Base-by-base conservation (phyloP, 2,888 invertebrate species). In the Linnaemya tessellans region DNA sequence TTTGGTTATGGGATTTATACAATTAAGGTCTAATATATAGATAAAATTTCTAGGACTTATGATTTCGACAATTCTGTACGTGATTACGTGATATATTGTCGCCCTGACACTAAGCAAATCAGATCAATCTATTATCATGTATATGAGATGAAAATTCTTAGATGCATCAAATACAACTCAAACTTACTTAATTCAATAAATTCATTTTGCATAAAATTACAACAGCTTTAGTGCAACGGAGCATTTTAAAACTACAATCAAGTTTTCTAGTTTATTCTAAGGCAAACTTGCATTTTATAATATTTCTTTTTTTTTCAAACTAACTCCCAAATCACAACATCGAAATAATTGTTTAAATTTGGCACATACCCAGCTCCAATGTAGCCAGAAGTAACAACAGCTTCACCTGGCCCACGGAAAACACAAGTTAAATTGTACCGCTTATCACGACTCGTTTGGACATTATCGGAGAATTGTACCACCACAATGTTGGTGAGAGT, bases 401-500 rank as follows among this genome's bases (percentile, higher is more conserved):
- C 97, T 92, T 98, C 98, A 25, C 97, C 98, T 0, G 98, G 97
- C 38, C 97, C 97, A 88, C 97, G 94, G 93, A 98, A 97, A 78
- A 97, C 94, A 90, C 98, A 98, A n/a, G 98, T 98, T 86, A 98
- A 93, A 92, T 98, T 98, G 93, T 97, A 98, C 13, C 97, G 94
- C 90, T 98, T 97, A 92, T 98, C 98, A 84, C 96, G 94, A 22
- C 97, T 96, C 0, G 98, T 98, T 93, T 98, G 98, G 1, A 98
- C 97, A 90, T 96, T 96, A 92, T 98, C 97, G 88, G 97, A 97
- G 93, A 98, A 98, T 91, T 98, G 98, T 0, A 98, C 97, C 22
- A 98, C 97, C 7, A 97, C 97, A 87, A 98, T 98, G 90, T 98
- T 98, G 82, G 98, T 98, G 95, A 98, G 96, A 5, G 97, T 97